Base-by-base conservation (phyloP, 2,888 invertebrate species). In the Plagodis pulveraria region DNA sequence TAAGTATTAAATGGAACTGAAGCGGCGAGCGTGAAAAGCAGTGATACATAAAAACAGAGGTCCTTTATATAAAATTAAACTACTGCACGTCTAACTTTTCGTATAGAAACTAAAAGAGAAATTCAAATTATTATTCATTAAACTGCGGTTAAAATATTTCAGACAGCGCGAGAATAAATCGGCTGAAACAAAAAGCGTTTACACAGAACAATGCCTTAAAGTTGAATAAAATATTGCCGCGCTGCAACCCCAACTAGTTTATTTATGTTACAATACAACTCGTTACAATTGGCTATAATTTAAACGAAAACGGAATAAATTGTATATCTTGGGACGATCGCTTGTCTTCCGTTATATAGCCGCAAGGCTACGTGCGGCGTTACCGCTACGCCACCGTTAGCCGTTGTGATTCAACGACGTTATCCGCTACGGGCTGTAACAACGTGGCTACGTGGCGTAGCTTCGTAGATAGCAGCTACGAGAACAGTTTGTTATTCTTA, bases 261-360 rank as follows among this genome's bases (percentile, higher is more conserved):
- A 48, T 48, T 54, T 42, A 42, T 53, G 53, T 34, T 42, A 41
- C 34, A 48, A 48, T 43, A 38, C 9, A 11, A 47, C 41, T 33
- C 33, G 46, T 40, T 34, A 54, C 54, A 48, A 55, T 43, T 54
- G 47, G 35, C 54, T 36, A 48, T 54, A 54, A 48, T 47, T 54
- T 42, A 35, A 22, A 51, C 22, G 1, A 9, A 44, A 66, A 59
- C 61, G 48, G 63, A 62, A 66, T 62, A 50, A 59, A 59, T 62
- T 53, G 50, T 53, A 54, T 65, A 63, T 66, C 59, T 63, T 54
- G 42, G 50, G 50, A 59, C 58, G 12, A 58, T 63, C 59, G 56
- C 36, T 33, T 40, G 8, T n/a, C 50, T 58, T 63, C 60, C 56
- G 48, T 48, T 58, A 56, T 60, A 50, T 38, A 59, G 50, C 58